Evolutionary conservation across 1,140 invertebrate species (phyloP).

Genomic region (Drosophila lacteicornis): DNA sequence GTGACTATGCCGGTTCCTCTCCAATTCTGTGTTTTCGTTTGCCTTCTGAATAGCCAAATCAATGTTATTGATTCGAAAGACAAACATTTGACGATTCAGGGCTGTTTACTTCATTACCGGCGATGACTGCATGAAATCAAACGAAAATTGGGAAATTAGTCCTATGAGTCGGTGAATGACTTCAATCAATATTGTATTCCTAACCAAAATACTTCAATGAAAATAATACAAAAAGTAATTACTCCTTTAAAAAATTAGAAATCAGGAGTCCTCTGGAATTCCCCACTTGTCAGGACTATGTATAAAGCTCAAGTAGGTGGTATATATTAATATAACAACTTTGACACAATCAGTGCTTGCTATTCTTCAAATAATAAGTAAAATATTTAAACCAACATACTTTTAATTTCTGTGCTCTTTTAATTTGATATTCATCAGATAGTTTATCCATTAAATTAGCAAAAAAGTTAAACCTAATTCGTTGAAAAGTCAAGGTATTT

Average conservation of each 20-base stretch:
- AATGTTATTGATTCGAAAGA: slow-evolving; percentile 44
- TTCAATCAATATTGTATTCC: not conserved
- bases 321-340: not conserved
- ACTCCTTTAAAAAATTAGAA: not conserved
- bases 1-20: slow-evolving; percentile 6
- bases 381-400: not conserved
- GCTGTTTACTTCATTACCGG: slow-evolving; percentile 31
- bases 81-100: slow-evolving; percentile 33
- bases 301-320: not conserved
- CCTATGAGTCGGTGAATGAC: not conserved
- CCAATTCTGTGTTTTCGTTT: slow-evolving; percentile 15
- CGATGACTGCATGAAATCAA: slow-evolving; percentile 23
- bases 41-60: slow-evolving; percentile 23
- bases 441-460: no score
- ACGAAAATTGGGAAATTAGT: slow-evolving; percentile 14
- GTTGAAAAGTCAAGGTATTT: not conserved
- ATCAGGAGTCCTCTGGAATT: not conserved
- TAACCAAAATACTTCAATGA: not conserved
- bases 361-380: not conserved
- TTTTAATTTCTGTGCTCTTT: not conserved
- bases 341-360: not conserved
- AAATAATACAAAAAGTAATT: not conserved
- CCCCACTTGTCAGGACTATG: not conserved
- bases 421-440: not conserved
- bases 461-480: no score